These are phyloP conservation scores for Leptonema lineaticorne DNA, from an alignment of 1,140 invertebrate genomes.

Conservation along the genomic window DNA sequence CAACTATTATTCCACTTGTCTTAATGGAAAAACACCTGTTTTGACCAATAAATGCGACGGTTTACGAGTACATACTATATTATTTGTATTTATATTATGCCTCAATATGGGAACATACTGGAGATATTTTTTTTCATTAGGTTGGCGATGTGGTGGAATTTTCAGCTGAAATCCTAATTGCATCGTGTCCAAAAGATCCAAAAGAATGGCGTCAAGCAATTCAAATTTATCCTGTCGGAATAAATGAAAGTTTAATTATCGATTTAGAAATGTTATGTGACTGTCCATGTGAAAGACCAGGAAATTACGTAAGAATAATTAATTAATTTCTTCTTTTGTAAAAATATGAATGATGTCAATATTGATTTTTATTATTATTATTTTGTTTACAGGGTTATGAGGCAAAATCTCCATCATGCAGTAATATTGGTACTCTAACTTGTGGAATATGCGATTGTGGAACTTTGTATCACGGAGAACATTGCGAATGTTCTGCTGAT, in stretches of 20 bases:
- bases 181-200: slow-evolving; percentile 71
- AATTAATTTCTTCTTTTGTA: not conserved
- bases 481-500: slow-evolving; percentile 79
- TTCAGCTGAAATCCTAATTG: slow-evolving; percentile 70
- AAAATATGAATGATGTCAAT: not conserved
- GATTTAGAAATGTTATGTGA: slow-evolving; percentile 88
- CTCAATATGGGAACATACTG: not conserved
- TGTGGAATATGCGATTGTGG: slow-evolving; percentile 90
- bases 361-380: slow-evolving; percentile 3
- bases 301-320: slow-evolving; percentile 52
- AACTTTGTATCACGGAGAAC: slow-evolving; percentile 74
- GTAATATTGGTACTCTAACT: slow-evolving; percentile 66
- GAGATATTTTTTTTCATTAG: slow-evolving; percentile 54
- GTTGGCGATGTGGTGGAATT: slow-evolving; percentile 80
- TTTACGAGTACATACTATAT: slow-evolving; percentile 48
- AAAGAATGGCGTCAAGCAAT: slow-evolving; percentile 80
- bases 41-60: slow-evolving; percentile 85
- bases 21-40: slow-evolving; percentile 60
- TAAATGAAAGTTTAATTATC: slow-evolving; percentile 82
- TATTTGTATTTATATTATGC: not conserved
- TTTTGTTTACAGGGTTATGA: slow-evolving; percentile 41
- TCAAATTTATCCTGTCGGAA: slow-evolving; percentile 89
- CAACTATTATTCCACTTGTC: slow-evolving; percentile 85
- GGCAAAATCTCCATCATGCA: slow-evolving; percentile 62
- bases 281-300: slow-evolving; percentile 79